Base-by-base conservation (phyloP, 2,797 vertebrate species). In the Chaenodraco wilsoni region DNA sequence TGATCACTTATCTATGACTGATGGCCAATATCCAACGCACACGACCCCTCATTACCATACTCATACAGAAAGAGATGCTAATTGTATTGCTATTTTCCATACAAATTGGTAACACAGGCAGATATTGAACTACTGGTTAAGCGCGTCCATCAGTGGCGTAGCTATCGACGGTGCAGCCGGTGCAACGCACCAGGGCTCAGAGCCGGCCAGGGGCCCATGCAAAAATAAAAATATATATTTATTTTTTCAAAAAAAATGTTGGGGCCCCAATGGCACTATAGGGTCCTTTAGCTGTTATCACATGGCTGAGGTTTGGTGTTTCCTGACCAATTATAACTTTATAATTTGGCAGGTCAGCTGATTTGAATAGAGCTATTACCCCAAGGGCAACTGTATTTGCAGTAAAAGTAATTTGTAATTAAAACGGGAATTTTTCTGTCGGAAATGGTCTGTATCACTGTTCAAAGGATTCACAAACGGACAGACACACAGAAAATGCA, bases 221-320 rank as follows among this genome's bases (percentile, higher is more conserved):
- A 27, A 27, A 27, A 27, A 27, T 27, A 27, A 27, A 27, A 27
- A 27, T 1, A 5, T 27, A 1, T 27, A 0, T 27, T 27, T 27
- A 4, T 27, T 27, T 27, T 27, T 27, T 27, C 27, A 3, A 27
- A 27, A 27, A 4, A 4, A 27, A 27, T 27, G 27, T 27, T 5
- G 27, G 1, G 27, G 27, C 4, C 27, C 27, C 4, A 27, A 27
- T 27, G 27, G 27, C 27, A 27, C 27, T 27, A 27, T 27, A 27
- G 27, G 27, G 27, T 27, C 27, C 27, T 27, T 27, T 27, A 27
- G 27, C 27, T 27, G 27, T 27, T 5, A 5, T 27, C 21, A 45
- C 64, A 46, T 51, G 62, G 57, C 69, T 66, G 69, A 43, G 40
- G 46, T 40, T 50, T 41, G 43, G 10, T 0, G 67, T 72, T 52